A percentile compares a stretch with the other conserved stretches of the same genome.
phyloP scores from a whole-genome alignment of 2,113 vertebrate species.

The Oplegnathus fasciatus region DNA sequence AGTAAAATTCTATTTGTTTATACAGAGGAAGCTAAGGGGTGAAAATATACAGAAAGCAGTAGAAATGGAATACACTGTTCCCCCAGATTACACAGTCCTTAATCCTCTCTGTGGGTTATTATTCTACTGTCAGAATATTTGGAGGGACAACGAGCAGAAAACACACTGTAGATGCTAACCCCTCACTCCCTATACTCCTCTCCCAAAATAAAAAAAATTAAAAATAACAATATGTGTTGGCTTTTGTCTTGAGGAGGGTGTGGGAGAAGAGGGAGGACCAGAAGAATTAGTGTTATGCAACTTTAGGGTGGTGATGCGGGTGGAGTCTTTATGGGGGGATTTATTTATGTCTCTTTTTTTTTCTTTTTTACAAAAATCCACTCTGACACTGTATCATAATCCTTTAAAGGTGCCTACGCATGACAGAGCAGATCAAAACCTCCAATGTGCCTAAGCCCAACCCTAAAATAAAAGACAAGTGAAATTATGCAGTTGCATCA shows the following conservation, averaged over 20 bases:
- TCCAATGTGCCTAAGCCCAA: constrained; percentile 22
- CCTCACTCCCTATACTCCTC: neutral
- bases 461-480: constrained; percentile 15
- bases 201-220: neutral
- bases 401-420: constrained; percentile 67
- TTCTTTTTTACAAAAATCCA: constrained; percentile 57
- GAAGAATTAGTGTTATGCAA: constrained; percentile 55
- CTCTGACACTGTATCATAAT: constrained; percentile 67
- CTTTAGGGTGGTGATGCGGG: constrained; percentile 25
- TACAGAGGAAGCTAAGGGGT: constrained; percentile 51
- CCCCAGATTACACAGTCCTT: constrained; percentile 66
- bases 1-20: constrained; percentile 70
- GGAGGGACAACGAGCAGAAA: constrained; percentile 49
- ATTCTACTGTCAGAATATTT: constrained; percentile 67
- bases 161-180: constrained; percentile 8
- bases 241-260: constrained; percentile 40
- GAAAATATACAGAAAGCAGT: constrained; percentile 42
- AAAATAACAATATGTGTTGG: constrained; percentile 24
- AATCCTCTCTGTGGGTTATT: constrained; percentile 75
- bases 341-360: constrained; percentile 56
- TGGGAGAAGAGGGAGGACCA: constrained; percentile 22
- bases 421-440: constrained; percentile 56
- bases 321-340: constrained; percentile 48
- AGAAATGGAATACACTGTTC: constrained; percentile 64
- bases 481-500: constrained; percentile 17